Evolutionary conservation across 1,140 invertebrate species (phyloP).

Genomic region (Hyles vespertilio): DNA sequence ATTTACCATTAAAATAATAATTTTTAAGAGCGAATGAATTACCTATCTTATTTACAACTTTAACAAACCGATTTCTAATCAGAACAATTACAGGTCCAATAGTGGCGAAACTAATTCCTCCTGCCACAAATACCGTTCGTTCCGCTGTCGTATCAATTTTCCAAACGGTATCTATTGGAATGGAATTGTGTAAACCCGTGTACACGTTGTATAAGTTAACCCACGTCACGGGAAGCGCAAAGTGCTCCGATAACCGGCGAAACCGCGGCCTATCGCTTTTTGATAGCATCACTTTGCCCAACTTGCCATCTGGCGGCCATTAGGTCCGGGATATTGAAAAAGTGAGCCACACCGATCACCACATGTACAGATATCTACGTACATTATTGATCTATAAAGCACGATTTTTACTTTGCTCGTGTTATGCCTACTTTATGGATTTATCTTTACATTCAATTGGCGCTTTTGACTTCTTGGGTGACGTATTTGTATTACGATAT

Average conservation of each 20-base stretch:
- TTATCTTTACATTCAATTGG: too few relatives aligned
- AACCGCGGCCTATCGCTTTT: constrained; percentile 71
- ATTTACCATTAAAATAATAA: too few relatives aligned
- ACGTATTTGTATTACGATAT: too few relatives aligned
- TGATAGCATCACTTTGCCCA: constrained; percentile 73
- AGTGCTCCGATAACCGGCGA: constrained; percentile 69
- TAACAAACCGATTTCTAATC: too few relatives aligned
- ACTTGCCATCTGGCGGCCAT: constrained; percentile 72
- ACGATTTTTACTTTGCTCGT: not conserved
- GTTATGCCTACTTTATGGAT: too few relatives aligned
- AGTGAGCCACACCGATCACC: constrained; percentile 52
- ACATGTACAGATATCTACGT: constrained; percentile 20
- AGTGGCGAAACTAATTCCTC: too few relatives aligned
- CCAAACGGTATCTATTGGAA: not conserved
- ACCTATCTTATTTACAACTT: too few relatives aligned
- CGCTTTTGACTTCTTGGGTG: too few relatives aligned
- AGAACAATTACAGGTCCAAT: too few relatives aligned
- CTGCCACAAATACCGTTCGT: too few relatives aligned
- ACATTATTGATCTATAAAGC: constrained; percentile 1
- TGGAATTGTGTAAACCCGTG: constrained; percentile 31
- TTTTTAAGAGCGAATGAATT: too few relatives aligned
- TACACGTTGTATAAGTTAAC: constrained; percentile 54
- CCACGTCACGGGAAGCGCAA: constrained; percentile 61
- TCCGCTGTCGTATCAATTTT: too few relatives aligned
- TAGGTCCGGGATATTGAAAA: constrained; percentile 71